Evolutionary conservation across 2,888 invertebrate species (phyloP).

Genomic region (Ephialtes manifestator): DNA sequence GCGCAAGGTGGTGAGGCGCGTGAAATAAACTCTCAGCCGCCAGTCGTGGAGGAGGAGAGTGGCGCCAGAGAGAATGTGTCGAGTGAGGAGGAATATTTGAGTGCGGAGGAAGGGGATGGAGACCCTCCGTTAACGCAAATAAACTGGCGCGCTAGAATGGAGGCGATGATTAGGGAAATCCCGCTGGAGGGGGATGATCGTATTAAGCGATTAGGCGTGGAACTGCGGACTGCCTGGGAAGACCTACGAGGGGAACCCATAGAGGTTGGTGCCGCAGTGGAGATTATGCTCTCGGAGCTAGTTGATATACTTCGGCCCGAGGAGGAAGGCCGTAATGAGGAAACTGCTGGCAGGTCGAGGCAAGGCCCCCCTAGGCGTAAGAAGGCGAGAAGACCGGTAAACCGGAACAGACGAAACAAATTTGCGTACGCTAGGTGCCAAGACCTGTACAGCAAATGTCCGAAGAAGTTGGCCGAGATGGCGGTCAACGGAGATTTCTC

Average conservation of each 20-base stretch:
- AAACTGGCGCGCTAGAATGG: no score
- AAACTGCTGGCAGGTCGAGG: neutral
- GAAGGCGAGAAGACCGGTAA: neutral
- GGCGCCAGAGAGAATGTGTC: no score
- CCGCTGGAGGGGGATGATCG: no score
- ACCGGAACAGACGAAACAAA: neutral
- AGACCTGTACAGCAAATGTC: conserved; percentile 76
- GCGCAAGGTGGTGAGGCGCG: no score
- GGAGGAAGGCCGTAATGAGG: neutral
- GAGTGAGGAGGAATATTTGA: no score
- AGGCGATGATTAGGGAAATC: no score
- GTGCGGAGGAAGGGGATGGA: no score
- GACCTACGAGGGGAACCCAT: no score
- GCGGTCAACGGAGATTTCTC: conserved; percentile 66
- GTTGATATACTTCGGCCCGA: neutral
- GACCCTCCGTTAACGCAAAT: no score
- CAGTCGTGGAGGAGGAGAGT: no score
- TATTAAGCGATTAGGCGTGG: no score
- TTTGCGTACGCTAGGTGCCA: conserved; percentile 77
- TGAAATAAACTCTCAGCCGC: neutral
- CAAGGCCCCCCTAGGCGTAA: neutral
- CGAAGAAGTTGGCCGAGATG: conserved; percentile 74
- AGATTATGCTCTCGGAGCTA: neutral
- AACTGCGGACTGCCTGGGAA: no score
- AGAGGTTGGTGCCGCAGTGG: neutral